phyloP scores from a whole-genome alignment of 2,888 invertebrate genomes.

The Agrypnus murinus region DNA sequence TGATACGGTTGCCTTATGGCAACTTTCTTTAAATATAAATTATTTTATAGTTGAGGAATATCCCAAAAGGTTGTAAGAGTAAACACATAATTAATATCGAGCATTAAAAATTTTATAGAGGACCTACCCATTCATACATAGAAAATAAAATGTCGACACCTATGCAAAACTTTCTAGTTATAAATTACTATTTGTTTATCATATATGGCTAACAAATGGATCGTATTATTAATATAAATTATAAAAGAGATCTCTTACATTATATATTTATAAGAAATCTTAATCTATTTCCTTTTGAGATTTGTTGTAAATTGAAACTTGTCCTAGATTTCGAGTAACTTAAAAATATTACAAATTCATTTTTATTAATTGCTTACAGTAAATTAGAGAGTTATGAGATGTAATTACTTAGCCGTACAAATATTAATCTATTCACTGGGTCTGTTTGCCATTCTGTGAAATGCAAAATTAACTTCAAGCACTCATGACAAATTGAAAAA shows the following conservation, averaged over 20 bases:
- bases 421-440: too few relatives aligned
- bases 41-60: slow-evolving; percentile 36
- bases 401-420: too few relatives aligned
- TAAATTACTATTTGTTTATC: slow-evolving; percentile 15
- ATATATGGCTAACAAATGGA: slow-evolving; percentile 9
- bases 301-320: too few relatives aligned
- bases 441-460: not conserved
- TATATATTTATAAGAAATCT: too few relatives aligned
- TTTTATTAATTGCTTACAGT: too few relatives aligned
- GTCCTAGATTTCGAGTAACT: too few relatives aligned
- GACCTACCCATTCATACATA: slow-evolving; percentile 26
- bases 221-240: slow-evolving; percentile 11
- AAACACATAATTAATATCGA: slow-evolving; percentile 43
- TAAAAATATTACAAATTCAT: too few relatives aligned
- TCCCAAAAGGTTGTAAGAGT: slow-evolving; percentile 36
- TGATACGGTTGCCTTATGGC: slow-evolving; percentile 26
- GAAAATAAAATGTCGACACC: slow-evolving; percentile 38
- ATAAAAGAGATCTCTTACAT: too few relatives aligned
- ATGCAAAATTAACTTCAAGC: not conserved
- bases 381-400: too few relatives aligned
- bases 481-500: slow-evolving; percentile 3
- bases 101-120: slow-evolving; percentile 36
- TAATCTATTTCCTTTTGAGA: too few relatives aligned
- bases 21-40: slow-evolving; percentile 41
- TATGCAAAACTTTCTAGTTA: slow-evolving; percentile 38